Conservation (phyloP, 1,140 invertebrate genomes). For the Saxidomus purpurata region DNA sequence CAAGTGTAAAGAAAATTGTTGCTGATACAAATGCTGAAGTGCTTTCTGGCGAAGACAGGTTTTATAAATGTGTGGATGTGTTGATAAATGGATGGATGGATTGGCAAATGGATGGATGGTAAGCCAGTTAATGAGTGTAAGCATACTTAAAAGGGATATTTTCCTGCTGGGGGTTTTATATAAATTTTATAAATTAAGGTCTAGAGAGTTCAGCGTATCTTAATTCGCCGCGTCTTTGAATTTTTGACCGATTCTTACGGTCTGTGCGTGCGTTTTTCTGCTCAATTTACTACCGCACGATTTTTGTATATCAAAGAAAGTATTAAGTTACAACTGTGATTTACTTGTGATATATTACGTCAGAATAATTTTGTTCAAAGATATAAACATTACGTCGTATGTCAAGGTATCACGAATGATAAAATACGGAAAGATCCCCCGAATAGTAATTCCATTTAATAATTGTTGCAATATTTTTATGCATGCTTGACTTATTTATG, state of each 20-base stretch:
- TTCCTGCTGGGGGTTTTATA: neutral
- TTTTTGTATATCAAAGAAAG: no score
- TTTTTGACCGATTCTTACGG: neutral
- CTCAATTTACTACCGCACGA: no score
- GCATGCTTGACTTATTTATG: no score
- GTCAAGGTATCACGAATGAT: no score
- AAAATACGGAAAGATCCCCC: no score
- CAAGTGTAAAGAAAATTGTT: conserved; percentile 26
- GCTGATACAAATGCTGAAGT: conserved; percentile 33
- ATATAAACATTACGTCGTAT: no score
- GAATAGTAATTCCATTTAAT: no score
- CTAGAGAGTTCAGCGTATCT: neutral
- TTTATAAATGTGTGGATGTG: conserved; percentile 66
- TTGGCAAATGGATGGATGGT: conserved; percentile 63
- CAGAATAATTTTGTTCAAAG: no score
- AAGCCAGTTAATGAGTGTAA: conserved; percentile 30
- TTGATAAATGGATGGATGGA: conserved; percentile 67
- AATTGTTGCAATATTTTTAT: no score
- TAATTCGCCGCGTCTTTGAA: neutral
- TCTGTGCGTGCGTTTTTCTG: neutral
- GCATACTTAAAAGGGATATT: conserved; percentile 14
- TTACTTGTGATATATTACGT: no score
- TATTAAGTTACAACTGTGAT: no score
- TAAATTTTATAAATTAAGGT: neutral
- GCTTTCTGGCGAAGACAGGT: conserved; percentile 16